Percentiles rank a stretch among this genome's conserved stretches.
phyloP scores from a whole-genome alignment of 1,140 invertebrate genomes.

The Thereuonema tuberculata region DNA sequence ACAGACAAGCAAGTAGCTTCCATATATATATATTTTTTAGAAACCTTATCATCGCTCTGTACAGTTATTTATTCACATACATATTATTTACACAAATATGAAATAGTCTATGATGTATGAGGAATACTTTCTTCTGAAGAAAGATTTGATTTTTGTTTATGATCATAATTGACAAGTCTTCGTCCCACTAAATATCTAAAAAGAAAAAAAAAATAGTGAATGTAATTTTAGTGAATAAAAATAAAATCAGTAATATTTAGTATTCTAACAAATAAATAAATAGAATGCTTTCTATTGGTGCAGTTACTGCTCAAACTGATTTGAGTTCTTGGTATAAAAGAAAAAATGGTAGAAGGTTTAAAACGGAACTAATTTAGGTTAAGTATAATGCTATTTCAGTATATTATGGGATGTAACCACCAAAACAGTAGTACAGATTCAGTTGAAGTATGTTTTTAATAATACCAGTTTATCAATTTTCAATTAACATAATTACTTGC shows the following conservation, averaged over 20 bases:
- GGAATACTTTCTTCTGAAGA: background rate
- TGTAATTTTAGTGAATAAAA: background rate
- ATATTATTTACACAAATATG: background rate
- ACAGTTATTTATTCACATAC: background rate
- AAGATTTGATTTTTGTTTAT: conserved; percentile 11
- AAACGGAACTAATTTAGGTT: background rate
- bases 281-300: background rate
- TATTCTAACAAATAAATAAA: conserved; percentile 9
- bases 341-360: background rate
- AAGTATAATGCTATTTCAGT: too few relatives aligned
- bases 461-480: too few relatives aligned
- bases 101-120: background rate
- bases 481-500: too few relatives aligned
- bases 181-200: conserved; percentile 72
- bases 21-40: too few relatives aligned
- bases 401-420: too few relatives aligned
- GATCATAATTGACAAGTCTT: conserved; percentile 85
- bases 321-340: background rate
- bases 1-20: too few relatives aligned
- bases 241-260: conserved; percentile 6
- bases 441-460: too few relatives aligned
- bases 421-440: too few relatives aligned
- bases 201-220: conserved; percentile 11
- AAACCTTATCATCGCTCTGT: too few relatives aligned
- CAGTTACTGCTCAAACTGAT: background rate